Base-by-base conservation (phyloP, 2,113 vertebrate genomes). In the Zingel zingel region DNA sequence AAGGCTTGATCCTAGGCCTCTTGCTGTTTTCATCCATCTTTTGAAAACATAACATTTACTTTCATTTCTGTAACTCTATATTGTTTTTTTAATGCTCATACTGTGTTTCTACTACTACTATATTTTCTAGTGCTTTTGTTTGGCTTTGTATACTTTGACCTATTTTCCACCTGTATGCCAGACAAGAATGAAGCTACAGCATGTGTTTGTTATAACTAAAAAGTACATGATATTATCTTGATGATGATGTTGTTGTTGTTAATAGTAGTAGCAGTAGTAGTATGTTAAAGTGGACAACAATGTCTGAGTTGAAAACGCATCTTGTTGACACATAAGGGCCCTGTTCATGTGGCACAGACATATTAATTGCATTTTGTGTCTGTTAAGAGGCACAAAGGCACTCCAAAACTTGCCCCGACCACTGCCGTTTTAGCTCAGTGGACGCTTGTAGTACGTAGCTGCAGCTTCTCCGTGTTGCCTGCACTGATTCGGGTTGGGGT, bases 21-120 rank as follows among this genome's bases (percentile, higher is more conserved):
- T 69, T 57, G 23, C 13, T 54, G 18, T 72, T 77, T 30, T 4
- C 3, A 30, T 30, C 30, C 30, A 30, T 30, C 30, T 30, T 30
- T 62, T 30, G 14, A 68, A 67, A 68, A 54, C 64, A 33, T 15
- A 78, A 15, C 12, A 30, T 48, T 69, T 33, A 27, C 23, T 74
- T 57, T 65, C 53, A 73, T 58, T 53, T 57, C 6, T 47, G 23
- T 43, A 69, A 64, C 45, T 53, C 50, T 69, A 45, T 18, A 63
- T 6, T 39, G 23, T 30, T 79, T 43, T 43, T 30, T 62, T 76
- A 8, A 56, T 66, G 47, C 36, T 50, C 21, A 18, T 54, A 50
- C 10, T 11, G 5, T 33, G 8, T n/a, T 39, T 70, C 43, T 27
- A 9, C 18, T 36, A 36, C 7, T 36, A 6, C 4, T 36, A 10